Percentiles rank a stretch among this genome's conserved stretches.
These are phyloP conservation scores for Neoitamus cyanurus DNA, from an alignment of 2,888 invertebrate genomes.

Conservation along the genomic window DNA sequence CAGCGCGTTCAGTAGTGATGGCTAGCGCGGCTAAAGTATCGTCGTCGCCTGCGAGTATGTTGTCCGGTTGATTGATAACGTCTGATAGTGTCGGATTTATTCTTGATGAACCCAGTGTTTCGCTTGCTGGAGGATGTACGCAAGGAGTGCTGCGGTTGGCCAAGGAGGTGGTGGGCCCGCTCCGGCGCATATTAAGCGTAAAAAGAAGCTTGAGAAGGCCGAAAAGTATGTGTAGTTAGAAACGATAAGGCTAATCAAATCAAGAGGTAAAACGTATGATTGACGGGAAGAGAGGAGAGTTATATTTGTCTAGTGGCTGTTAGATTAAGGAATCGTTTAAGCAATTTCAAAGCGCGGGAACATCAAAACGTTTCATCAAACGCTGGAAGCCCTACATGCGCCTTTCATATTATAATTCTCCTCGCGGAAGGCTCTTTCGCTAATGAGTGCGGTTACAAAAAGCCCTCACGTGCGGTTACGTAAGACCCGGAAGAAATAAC, in stretches of 20 bases:
- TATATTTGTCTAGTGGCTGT: neutral
- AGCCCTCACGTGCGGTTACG: neutral
- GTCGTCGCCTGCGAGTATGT: neutral
- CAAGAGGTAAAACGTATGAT: neutral
- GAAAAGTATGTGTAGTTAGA: conserved; percentile 25
- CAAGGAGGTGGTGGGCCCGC: neutral
- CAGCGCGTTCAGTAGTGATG: conserved; percentile 22
- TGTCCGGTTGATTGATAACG: neutral
- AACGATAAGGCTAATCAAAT: neutral
- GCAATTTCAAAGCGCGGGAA: neutral
- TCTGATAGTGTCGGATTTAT: neutral
- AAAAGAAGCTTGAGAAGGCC: conserved; percentile 33
- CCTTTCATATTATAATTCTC: neutral
- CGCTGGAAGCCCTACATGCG: neutral
- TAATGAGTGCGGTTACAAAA: neutral
- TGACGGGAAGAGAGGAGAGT: neutral
- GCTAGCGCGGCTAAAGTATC: neutral
- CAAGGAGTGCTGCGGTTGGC: conserved; percentile 20
- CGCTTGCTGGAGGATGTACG: conserved; percentile 22
- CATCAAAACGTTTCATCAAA: neutral
- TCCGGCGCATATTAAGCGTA: conserved; percentile 25
- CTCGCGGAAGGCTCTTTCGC: neutral
- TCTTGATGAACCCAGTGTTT: neutral
- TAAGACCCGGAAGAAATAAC: neutral
- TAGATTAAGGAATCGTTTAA: neutral